phyloP scores from a whole-genome alignment of 2,797 vertebrate genomes.

The Morelia viridis region DNA sequence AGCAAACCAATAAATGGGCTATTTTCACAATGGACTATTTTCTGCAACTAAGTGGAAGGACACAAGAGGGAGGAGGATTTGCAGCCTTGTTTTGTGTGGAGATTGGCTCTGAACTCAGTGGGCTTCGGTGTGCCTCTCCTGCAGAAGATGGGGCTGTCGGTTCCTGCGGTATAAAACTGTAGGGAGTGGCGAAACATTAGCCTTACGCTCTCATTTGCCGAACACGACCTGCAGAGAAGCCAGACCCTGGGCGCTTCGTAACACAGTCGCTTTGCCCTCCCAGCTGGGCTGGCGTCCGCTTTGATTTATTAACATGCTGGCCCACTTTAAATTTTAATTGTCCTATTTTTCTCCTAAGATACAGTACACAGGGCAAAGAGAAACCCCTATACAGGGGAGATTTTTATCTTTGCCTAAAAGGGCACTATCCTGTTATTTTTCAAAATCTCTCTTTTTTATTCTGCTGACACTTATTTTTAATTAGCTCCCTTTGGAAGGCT shows the following conservation, averaged over 20 bases:
- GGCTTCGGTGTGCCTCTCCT: background rate
- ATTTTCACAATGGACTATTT: background rate
- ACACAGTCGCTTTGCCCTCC: slow-evolving; percentile 3
- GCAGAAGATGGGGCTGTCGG: background rate
- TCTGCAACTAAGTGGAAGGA: background rate
- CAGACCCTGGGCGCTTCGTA: slow-evolving; percentile 8
- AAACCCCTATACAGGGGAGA: slow-evolving; percentile 36
- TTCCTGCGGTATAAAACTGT: slow-evolving; percentile 1
- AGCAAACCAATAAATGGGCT: background rate
- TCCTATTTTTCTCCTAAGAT: slow-evolving; percentile 41
- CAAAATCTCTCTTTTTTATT: slow-evolving; percentile 56
- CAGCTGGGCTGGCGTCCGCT: slow-evolving; percentile 3
- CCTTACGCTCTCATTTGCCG: slow-evolving; percentile 27
- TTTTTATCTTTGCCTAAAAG: slow-evolving; percentile 58
- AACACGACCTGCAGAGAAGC: slow-evolving; percentile 15
- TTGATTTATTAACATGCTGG: slow-evolving; percentile 25
- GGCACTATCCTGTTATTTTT: slow-evolving; percentile 58
- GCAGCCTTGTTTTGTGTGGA: background rate
- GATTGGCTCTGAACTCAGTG: background rate
- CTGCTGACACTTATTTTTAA: slow-evolving; percentile 66
- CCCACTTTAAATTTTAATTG: slow-evolving; percentile 48
- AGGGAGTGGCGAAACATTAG: background rate
- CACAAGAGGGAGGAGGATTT: background rate
- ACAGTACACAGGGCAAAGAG: slow-evolving; percentile 44
- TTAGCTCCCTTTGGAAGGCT: slow-evolving; percentile 67